Conservation (phyloP, 2,113 vertebrate species). For the Hystrix brachyura region DNA sequence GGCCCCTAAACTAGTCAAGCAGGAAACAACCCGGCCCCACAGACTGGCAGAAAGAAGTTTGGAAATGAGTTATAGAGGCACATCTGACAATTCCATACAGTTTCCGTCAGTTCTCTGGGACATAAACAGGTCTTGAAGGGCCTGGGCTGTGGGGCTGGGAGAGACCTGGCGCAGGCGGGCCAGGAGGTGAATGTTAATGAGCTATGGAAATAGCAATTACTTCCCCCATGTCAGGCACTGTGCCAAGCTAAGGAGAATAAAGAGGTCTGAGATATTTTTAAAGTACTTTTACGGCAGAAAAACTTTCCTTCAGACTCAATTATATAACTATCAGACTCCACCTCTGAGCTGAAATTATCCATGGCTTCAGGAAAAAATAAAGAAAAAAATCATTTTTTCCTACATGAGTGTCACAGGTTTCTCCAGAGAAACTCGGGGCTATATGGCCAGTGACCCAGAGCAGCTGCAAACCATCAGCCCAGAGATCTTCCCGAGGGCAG, state of each 20-base stretch:
- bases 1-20: constrained; percentile 53
- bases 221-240: constrained; percentile 57
- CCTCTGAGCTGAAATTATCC: constrained; percentile 77
- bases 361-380: constrained; percentile 61
- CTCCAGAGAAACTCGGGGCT: constrained; percentile 62
- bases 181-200: constrained; percentile 76
- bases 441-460: constrained; percentile 2
- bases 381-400: constrained; percentile 55
- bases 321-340: constrained; percentile 83
- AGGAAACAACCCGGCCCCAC: constrained; percentile 48
- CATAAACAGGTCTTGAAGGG: constrained; percentile 74
- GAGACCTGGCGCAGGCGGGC: constrained; percentile 51
- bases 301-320: constrained; percentile 84
- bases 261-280: constrained; percentile 79
- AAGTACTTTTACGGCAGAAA: constrained; percentile 81
- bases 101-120: constrained; percentile 47
- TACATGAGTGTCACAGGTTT: constrained; percentile 68
- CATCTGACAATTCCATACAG: constrained; percentile 71
- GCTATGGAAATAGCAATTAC: constrained; percentile 76
- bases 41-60: constrained; percentile 46
- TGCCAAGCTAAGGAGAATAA: constrained; percentile 73
- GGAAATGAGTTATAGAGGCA: constrained; percentile 66
- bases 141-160: not conserved
- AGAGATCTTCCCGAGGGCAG: not conserved
- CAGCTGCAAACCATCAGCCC: constrained; percentile 60